phyloP scores from a whole-genome alignment of 2,113 vertebrate genomes.

The Felis chaus region DNA sequence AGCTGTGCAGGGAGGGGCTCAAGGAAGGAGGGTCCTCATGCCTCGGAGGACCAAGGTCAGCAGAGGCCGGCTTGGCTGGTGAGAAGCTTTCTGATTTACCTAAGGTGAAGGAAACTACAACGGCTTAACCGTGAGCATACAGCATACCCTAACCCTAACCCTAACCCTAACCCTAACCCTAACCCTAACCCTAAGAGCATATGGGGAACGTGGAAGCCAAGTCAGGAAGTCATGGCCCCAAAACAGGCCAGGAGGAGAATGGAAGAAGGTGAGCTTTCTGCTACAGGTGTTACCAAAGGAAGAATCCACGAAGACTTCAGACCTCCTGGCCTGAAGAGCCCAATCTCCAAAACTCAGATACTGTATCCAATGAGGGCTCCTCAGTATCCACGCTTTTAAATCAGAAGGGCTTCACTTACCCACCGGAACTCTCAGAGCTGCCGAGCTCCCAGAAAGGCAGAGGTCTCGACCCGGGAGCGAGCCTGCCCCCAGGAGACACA shows the following conservation, averaged over 20 bases:
- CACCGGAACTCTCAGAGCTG: neutral
- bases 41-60: neutral
- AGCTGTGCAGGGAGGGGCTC: neutral
- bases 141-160: neutral
- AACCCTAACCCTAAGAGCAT: no score
- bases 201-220: neutral
- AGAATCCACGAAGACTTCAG: neutral
- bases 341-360: neutral
- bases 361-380: neutral
- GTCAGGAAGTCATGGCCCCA: neutral
- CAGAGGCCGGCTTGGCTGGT: neutral
- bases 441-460: neutral
- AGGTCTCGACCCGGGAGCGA: neutral
- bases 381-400: fast-evolving
- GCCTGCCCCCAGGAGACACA: neutral
- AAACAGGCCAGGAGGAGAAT: neutral
- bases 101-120: neutral
- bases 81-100: neutral
- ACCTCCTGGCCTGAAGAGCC: neutral
- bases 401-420: fast-evolving
- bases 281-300: neutral
- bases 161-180: no score
- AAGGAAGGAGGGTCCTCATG: neutral
- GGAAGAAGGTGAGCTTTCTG: neutral
- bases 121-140: neutral